phyloP scores from a whole-genome alignment of 2,797 vertebrate genomes.

The Botia kubotai region DNA sequence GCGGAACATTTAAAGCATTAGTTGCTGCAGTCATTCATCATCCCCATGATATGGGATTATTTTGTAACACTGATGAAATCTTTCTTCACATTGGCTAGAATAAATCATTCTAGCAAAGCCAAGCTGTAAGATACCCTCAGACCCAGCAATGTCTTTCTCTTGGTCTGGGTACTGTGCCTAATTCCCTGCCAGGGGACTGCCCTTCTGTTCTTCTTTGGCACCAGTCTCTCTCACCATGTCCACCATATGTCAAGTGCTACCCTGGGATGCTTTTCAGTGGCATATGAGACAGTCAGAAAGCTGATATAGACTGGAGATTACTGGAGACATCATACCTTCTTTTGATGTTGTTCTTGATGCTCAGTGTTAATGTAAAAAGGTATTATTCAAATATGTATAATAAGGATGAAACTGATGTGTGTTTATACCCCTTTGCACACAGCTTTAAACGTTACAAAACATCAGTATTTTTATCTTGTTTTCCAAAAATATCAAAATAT shows the following conservation, averaged over 20 bases:
- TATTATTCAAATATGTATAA: background rate
- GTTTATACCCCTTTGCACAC: background rate
- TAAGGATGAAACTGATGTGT: background rate
- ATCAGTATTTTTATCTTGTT: background rate
- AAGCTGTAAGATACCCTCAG: constrained; percentile 27
- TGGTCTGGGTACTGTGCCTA: constrained; percentile 31
- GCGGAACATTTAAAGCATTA: constrained; percentile 4
- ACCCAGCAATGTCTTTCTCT: constrained; percentile 26
- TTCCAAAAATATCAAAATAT: background rate
- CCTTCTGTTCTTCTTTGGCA: constrained; percentile 60
- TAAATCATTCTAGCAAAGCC: constrained; percentile 10
- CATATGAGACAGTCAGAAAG: constrained; percentile 5
- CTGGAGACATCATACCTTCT: background rate
- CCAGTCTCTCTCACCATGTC: constrained; percentile 32
- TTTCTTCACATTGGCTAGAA: constrained; percentile 15
- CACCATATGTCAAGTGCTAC: constrained; percentile 64
- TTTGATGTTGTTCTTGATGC: background rate
- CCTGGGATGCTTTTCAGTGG: constrained; percentile 46
- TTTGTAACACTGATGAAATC: constrained; percentile 21
- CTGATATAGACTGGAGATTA: background rate
- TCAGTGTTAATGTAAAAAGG: background rate
- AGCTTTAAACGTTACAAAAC: background rate
- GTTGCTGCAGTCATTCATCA: constrained; percentile 11
- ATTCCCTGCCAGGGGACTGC: constrained; percentile 46
- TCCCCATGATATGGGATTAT: constrained; percentile 18